Base-by-base conservation (phyloP, 2,888 invertebrate species). In the Dexiosoma caninum region DNA sequence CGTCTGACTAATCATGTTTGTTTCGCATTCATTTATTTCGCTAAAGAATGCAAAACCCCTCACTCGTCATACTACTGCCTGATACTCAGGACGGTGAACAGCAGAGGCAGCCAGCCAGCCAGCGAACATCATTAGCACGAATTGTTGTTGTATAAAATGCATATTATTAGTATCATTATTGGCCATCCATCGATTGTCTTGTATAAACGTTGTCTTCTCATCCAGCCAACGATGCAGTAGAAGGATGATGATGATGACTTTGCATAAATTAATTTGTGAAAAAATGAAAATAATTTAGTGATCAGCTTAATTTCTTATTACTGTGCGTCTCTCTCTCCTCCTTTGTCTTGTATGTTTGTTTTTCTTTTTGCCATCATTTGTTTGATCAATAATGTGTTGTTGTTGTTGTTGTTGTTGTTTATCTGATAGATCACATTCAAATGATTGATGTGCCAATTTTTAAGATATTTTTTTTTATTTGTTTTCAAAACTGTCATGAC, bases 81-180 rank as follows among this genome's bases (percentile, higher is more conserved):
- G 6, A 46, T 37, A 19, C 30, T 23, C 16, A 10, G 14, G 14
- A 27, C 14, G 49, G 27, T n/a, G 16, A 30, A 40, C 12, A 1
- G 1, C 8, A 27, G 7, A 57, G 59, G 23, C 37, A 40, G 8
- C 46, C 35, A 62, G 42, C 60, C n/a, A n/a, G n/a, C n/a, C n/a
- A 35, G 21, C 59, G 49, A 75, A 46, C 59, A 80, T 80, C 80
- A 80, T 80, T 80, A 80, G 75, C 76, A 71, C 66, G 64, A 71
- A 40, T 71, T 80, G 80, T 40, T 30, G 76, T 71, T 75, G 76
- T 76, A 71, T 71, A 60, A 59, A 66, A 64, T 71, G 60, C 70
- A 60, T 70, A 80, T 80, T 80, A 80, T 80, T 71, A 60, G 70
- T 23, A 70, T 78, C 74, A 78, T 78, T 70, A 78, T 62, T 51